Evolutionary conservation across 2,888 invertebrate genomes (phyloP).

Genomic region (Philereme vetulata): DNA sequence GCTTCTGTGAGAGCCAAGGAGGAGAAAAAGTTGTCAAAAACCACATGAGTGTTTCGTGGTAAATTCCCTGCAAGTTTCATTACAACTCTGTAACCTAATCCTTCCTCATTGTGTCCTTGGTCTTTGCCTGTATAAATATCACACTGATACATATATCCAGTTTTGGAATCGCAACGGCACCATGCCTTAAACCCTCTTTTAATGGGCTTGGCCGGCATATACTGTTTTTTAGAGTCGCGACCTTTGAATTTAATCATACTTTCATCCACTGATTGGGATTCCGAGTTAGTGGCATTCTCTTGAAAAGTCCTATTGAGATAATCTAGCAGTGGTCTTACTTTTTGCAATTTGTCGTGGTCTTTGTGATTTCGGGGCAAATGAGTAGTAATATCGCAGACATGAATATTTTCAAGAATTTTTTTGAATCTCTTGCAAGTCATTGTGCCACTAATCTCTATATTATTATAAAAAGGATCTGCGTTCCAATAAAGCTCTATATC

Average conservation of each 20-base stretch:
- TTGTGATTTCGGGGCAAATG: conserved; percentile 26
- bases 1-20: conserved; percentile 33
- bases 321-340: conserved; percentile 26
- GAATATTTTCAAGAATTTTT: conserved; percentile 17
- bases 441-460: conserved; percentile 22
- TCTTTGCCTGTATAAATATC: conserved; percentile 43
- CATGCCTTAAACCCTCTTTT: conserved; percentile 37
- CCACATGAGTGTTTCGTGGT: conserved; percentile 32
- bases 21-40: conserved; percentile 42
- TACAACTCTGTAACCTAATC: conserved; percentile 40
- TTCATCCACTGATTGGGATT: conserved; percentile 28
- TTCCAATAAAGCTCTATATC: conserved; percentile 27
- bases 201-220: conserved; percentile 25
- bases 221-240: conserved; percentile 35
- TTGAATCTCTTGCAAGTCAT: conserved; percentile 22
- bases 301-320: conserved; percentile 19
- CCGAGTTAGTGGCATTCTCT: conserved; percentile 21
- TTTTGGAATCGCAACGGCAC: conserved; percentile 35
- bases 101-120: conserved; percentile 38
- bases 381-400: conserved; percentile 26
- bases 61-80: conserved; percentile 29
- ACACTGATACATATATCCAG: conserved; percentile 42
- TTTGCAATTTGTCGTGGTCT: conserved; percentile 30
- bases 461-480: conserved; percentile 26
- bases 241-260: conserved; percentile 38